phyloP scores from a whole-genome alignment of 35 echinoderm and acorn worm species.

The Heliocidaris erythrogramma region DNA sequence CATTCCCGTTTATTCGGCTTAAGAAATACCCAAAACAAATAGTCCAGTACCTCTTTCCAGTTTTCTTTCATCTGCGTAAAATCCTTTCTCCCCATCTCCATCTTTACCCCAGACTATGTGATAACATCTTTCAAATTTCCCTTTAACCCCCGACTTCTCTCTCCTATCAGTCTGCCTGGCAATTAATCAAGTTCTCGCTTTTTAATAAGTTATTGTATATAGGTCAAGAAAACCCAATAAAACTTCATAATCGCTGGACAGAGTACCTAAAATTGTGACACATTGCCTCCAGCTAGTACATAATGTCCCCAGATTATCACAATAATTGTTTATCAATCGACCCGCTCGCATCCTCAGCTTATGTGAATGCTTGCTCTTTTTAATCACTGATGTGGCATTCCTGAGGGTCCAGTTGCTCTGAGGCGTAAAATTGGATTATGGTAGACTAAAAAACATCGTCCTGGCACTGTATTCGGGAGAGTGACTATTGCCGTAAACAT shows the following conservation, averaged over 20 bases:
- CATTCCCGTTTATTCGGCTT: too few relatives aligned
- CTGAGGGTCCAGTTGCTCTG: neutral
- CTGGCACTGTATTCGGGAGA: too few relatives aligned
- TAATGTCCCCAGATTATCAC: neutral
- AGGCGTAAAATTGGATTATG: too few relatives aligned
- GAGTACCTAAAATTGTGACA: neutral
- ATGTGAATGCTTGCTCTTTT: neutral
- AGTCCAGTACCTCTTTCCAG: too few relatives aligned
- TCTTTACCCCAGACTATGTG: too few relatives aligned
- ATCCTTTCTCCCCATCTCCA: too few relatives aligned
- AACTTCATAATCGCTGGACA: neutral
- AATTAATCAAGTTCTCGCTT: neutral
- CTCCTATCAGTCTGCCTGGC: neutral
- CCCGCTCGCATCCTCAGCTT: neutral
- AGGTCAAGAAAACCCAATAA: neutral
- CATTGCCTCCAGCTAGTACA: neutral
- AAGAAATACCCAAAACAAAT: too few relatives aligned
- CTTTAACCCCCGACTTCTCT: too few relatives aligned
- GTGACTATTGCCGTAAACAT: too few relatives aligned
- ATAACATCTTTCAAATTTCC: too few relatives aligned
- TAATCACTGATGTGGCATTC: neutral
- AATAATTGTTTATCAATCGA: neutral
- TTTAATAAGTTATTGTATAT: neutral
- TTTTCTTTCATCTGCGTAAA: too few relatives aligned
- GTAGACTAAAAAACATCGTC: too few relatives aligned